Conservation (phyloP, 2,797 vertebrate species). For the Mormyrops boulengeri region DNA sequence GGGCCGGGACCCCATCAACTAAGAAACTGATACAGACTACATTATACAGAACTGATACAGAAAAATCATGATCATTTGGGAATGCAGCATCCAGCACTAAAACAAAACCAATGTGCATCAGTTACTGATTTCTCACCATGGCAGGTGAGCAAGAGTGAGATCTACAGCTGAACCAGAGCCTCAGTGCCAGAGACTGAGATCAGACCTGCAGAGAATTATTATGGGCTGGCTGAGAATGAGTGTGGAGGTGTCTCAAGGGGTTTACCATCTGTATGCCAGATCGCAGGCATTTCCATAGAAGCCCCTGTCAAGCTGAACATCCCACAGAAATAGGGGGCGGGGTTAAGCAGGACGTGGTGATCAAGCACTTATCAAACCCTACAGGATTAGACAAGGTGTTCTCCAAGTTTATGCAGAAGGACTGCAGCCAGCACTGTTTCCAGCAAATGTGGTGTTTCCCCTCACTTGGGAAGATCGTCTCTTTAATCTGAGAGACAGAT, state of each 20-base stretch:
- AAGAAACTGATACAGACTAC: background rate
- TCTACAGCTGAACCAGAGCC: slow-evolving; percentile 8
- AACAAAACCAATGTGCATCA: slow-evolving; percentile 58
- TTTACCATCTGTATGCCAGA: slow-evolving; percentile 25
- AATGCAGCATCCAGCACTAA: background rate
- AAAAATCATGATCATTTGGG: slow-evolving; percentile 40
- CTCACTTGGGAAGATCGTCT: background rate
- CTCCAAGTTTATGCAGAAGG: background rate
- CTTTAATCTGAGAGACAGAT: slow-evolving; percentile 9
- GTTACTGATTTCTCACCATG: slow-evolving; percentile 30
- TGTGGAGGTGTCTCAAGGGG: slow-evolving; percentile 7
- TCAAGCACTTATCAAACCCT: background rate
- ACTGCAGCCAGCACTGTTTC: background rate
- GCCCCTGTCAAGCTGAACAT: background rate
- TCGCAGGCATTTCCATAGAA: background rate
- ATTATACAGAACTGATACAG: slow-evolving; percentile 23
- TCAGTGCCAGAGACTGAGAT: background rate
- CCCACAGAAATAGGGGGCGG: background rate
- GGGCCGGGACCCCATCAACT: slow-evolving; percentile 16
- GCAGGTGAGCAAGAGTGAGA: slow-evolving; percentile 17
- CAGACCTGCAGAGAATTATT: slow-evolving; percentile 19
- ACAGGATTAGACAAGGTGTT: background rate
- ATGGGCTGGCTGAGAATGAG: background rate
- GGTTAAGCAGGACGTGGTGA: background rate
- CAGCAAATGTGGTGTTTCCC: background rate